Evolutionary conservation across 2,888 invertebrate genomes (phyloP).

Genomic region (Microctonus aethiopoides): DNA sequence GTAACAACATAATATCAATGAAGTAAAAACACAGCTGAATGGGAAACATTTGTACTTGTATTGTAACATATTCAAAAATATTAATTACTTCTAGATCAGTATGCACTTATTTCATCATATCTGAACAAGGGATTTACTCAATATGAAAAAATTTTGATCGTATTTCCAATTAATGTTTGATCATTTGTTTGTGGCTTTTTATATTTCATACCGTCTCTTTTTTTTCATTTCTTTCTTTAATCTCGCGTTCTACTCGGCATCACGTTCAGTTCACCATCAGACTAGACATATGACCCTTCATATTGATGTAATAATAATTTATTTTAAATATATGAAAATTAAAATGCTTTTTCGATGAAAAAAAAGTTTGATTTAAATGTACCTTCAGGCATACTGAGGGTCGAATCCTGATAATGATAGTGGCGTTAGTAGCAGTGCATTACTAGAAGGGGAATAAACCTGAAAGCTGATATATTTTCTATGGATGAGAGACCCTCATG

Average conservation of each 20-base stretch:
- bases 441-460: conserved; percentile 15
- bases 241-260: neutral
- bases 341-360: conserved; percentile 55
- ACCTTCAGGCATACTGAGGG: conserved; percentile 31
- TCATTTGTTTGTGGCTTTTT: too few relatives aligned
- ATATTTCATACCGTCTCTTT: too few relatives aligned
- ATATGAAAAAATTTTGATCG: too few relatives aligned
- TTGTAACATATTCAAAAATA: too few relatives aligned
- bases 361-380: conserved; percentile 51
- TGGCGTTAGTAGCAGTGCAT: neutral
- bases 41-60: too few relatives aligned
- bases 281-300: conserved; percentile 34
- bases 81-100: too few relatives aligned
- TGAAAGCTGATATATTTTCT: conserved; percentile 24
- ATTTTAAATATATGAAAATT: conserved; percentile 62
- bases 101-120: too few relatives aligned
- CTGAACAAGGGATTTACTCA: too few relatives aligned
- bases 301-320: conserved; percentile 63
- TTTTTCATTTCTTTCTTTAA: neutral
- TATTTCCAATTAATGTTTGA: too few relatives aligned
- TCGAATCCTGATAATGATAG: neutral
- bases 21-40: too few relatives aligned
- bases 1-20: too few relatives aligned
- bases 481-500: conserved; percentile 21
- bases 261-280: neutral